These are phyloP conservation scores for Lordiphosa clarofinis DNA, from an alignment of 1,140 invertebrate species.

Conservation along the genomic window DNA sequence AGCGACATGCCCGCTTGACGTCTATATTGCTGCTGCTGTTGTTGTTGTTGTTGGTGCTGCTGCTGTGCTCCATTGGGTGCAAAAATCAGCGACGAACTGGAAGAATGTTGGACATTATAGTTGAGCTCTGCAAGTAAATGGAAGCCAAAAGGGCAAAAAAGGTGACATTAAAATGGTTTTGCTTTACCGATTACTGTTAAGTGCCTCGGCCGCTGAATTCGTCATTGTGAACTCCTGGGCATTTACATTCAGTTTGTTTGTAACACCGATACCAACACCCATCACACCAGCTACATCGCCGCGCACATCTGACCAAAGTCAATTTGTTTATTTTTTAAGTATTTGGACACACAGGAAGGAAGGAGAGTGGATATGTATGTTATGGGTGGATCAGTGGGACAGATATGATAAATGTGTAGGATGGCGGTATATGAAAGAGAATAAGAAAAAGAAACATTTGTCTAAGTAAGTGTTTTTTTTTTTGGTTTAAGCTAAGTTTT, in stretches of 20 bases:
- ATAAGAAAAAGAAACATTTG: slow-evolving; percentile 50
- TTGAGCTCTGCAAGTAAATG: slow-evolving; percentile 76
- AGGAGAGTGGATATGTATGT: slow-evolving; percentile 13
- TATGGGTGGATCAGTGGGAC: slow-evolving; percentile 19
- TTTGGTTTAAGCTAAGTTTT: slow-evolving; percentile 13
- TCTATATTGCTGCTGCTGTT: slow-evolving; percentile 67
- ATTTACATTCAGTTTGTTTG: slow-evolving; percentile 88
- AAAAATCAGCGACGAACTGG: slow-evolving; percentile 79
- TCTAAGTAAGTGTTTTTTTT: slow-evolving; percentile 32
- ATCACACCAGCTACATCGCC: slow-evolving; percentile 46
- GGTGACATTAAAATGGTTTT: slow-evolving; percentile 58
- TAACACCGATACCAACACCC: slow-evolving; percentile 35
- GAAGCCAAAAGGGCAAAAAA: slow-evolving; percentile 54
- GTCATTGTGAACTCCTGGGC: slow-evolving; percentile 91
- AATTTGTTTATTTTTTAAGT: neutral
- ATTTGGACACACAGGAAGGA: slow-evolving; percentile 10
- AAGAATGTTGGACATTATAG: slow-evolving; percentile 79
- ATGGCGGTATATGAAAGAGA: slow-evolving; percentile 44
- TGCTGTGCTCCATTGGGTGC: slow-evolving; percentile 62
- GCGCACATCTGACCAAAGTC: slow-evolving; percentile 56
- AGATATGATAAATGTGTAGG: slow-evolving; percentile 17
- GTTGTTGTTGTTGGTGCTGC: slow-evolving; percentile 80
- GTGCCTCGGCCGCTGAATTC: slow-evolving; percentile 73
- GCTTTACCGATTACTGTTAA: slow-evolving; percentile 60
- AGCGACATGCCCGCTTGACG: slow-evolving; percentile 67